Conservation (phyloP, 2,888 invertebrate species). For the Sesamia inferens region DNA sequence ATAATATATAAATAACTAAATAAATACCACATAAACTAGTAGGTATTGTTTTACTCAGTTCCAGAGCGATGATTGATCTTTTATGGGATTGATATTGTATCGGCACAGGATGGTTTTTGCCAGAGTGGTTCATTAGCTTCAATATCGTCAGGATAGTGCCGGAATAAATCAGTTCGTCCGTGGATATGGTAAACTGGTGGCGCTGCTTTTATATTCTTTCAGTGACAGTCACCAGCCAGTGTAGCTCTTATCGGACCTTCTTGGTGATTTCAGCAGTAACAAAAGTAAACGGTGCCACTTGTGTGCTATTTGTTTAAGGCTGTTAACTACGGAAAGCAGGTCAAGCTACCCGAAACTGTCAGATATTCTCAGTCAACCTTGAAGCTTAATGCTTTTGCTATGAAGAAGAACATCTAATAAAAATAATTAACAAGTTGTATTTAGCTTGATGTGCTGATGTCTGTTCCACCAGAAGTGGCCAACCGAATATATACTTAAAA, state of each 20-base stretch:
- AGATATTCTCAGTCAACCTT: no score
- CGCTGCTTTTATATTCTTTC: neutral
- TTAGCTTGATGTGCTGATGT: no score
- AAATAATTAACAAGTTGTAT: no score
- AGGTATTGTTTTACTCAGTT: neutral
- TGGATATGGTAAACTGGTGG: neutral
- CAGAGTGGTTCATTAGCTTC: neutral
- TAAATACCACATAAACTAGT: neutral
- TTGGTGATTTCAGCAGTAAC: neutral
- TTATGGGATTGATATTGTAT: neutral
- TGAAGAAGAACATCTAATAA: no score
- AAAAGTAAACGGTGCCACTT: neutral
- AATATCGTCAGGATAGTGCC: neutral
- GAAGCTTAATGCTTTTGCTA: no score
- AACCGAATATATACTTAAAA: neutral
- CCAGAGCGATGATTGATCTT: neutral
- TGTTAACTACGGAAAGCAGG: neutral
- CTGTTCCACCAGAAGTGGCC: neutral
- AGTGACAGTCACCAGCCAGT: neutral
- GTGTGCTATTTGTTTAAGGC: neutral
- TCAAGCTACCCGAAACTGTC: no score
- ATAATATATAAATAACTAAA: no score
- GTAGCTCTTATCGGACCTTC: neutral
- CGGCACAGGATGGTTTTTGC: neutral
- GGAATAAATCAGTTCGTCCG: neutral